Percentiles rank a stretch among this genome's conserved stretches.
Conservation (phyloP, 2,797 vertebrate genomes). For the Rhinophrynus dorsalis region DNA sequence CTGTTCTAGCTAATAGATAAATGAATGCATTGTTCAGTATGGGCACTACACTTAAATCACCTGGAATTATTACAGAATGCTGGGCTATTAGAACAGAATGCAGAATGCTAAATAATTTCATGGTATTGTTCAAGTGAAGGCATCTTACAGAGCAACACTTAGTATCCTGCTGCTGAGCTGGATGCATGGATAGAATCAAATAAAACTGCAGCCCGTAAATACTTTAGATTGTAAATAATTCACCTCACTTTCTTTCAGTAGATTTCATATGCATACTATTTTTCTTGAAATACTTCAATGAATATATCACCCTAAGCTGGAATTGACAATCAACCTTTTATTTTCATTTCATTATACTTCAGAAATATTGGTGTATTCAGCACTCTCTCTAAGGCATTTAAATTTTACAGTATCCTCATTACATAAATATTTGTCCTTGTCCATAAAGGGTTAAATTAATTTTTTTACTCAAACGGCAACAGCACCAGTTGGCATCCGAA, state of each 20-base stretch:
- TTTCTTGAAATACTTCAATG: constrained; percentile 26
- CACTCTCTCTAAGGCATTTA: too few relatives aligned
- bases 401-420: too few relatives aligned
- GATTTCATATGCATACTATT: constrained; percentile 41
- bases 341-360: not conserved
- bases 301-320: constrained; percentile 32
- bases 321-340: constrained; percentile 28
- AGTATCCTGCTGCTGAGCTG: constrained; percentile 35
- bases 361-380: too few relatives aligned
- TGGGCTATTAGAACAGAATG: constrained; percentile 28
- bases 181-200: constrained; percentile 28
- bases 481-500: too few relatives aligned
- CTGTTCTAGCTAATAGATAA: not conserved
- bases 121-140: constrained; percentile 23
- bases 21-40: constrained; percentile 23
- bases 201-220: constrained; percentile 38
- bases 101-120: constrained; percentile 37
- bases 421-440: too few relatives aligned
- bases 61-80: constrained; percentile 36
- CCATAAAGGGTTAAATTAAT: too few relatives aligned
- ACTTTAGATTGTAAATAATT: constrained; percentile 38
- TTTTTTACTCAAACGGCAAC: too few relatives aligned
- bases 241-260: constrained; percentile 42
- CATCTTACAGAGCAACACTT: constrained; percentile 30
- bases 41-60: constrained; percentile 38